phyloP scores from a whole-genome alignment of 2,113 vertebrate genomes.

The Bombycilla garrulus region DNA sequence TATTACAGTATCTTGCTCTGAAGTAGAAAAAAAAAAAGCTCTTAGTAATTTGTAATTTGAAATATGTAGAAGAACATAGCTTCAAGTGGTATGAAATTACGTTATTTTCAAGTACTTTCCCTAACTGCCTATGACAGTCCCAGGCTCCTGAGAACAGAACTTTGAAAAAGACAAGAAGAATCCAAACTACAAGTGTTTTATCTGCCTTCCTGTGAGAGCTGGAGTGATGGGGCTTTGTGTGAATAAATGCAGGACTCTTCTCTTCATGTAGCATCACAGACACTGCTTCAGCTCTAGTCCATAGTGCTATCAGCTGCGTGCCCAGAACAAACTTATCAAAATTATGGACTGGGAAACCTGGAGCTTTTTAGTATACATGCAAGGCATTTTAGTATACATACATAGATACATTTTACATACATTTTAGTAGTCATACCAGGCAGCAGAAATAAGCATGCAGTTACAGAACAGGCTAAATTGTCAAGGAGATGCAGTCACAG shows the following conservation, averaged over 20 bases:
- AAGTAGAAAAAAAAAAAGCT: background rate
- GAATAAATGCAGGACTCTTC: background rate
- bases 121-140: background rate
- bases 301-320: background rate
- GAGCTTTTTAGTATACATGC: background rate
- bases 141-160: background rate
- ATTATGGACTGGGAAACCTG: background rate
- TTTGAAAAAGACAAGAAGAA: background rate
- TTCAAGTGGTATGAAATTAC: background rate
- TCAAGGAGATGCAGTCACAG: background rate
- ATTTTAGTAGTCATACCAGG: background rate
- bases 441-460: background rate
- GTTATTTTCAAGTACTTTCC: background rate
- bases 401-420: background rate
- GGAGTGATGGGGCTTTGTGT: background rate
- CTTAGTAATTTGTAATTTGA: background rate
- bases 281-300: background rate
- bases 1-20: background rate
- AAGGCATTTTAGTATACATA: background rate
- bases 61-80: background rate
- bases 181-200: background rate
- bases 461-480: background rate
- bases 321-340: background rate
- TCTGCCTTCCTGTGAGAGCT: background rate
- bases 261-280: background rate